Conservation (phyloP, 2,113 vertebrate genomes). For the Okapia johnstoni region DNA sequence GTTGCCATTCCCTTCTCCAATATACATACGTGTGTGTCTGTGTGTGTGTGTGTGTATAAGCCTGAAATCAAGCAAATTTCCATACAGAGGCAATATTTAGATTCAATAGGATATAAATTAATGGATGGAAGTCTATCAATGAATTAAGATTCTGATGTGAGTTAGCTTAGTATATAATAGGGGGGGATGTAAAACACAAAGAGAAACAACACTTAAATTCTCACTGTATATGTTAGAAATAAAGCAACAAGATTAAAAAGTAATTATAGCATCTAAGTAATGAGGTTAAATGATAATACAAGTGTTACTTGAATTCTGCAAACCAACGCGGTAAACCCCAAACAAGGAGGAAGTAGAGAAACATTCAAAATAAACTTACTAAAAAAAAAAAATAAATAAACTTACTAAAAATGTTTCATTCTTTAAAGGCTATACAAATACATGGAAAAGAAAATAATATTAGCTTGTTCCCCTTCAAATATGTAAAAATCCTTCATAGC, state of each 20-base stretch:
- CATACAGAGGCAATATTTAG: background rate
- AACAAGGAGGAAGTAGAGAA: background rate
- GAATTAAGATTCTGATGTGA: background rate
- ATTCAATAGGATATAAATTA: background rate
- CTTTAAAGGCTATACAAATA: background rate
- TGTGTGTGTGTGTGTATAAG: background rate
- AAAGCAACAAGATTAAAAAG: background rate
- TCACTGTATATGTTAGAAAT: background rate
- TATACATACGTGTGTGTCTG: background rate
- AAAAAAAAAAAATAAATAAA: background rate
- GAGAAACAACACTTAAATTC: background rate
- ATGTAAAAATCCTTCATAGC: background rate
- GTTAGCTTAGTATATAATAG: background rate
- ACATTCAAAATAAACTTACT: background rate
- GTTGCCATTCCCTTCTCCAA: background rate
- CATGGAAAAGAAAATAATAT: background rate
- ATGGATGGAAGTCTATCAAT: background rate
- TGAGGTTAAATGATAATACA: background rate
- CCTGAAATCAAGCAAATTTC: background rate
- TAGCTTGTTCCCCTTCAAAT: background rate
- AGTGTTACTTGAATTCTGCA: background rate
- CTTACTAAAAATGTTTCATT: background rate
- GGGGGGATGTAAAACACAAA: background rate
- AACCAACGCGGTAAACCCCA: background rate
- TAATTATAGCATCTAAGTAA: background rate